Evolutionary conservation across 2,888 invertebrate species (phyloP), one percentile per base, ranked within the genome.

Genomic region (Colletes collaris): DNA sequence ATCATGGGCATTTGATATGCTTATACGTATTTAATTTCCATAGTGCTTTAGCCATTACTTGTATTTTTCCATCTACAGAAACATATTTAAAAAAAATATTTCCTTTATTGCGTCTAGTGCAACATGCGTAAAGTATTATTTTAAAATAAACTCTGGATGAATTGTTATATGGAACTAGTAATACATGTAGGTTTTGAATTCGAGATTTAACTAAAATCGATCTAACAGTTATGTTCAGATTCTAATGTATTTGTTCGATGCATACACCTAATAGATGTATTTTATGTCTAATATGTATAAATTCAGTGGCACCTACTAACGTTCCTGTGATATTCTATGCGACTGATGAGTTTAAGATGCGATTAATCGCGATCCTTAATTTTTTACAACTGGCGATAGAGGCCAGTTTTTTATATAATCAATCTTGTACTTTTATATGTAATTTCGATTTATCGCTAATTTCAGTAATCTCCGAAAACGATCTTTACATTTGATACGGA

Each of bases 251-350:
- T 49, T 16, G 35, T 44, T 63, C 58, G 63, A 68, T 11, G 27
- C 37, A 44, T 66, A 19, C 53, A 60, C 40, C 10, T 50, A 56
- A 10, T 13, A 72, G 27, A 63, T 68, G 37, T 55, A 60, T 13
- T 53, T 46, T 60, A n/a, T 59, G 19, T 76, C 40, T 46, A 35
- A 62, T 75, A 63, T 62, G 62, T 27, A 13, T 66, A 58, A 69
- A 80, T 68, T 49, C 65, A 62, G 64, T 66, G 66, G 66, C 81
- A 82, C 72, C 65, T 76, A 71, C 76, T 82, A 84, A 84, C 80
- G 80, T 81, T 84, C 84, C 84, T 84, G 79, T 84, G 84, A 84
- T 84, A 84, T 81, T 81, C 75, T 55, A 67, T 79, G 68, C 63
- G 76, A 81, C 75, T 82, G 81, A 76, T 79, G 67, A 59, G 84